A percentile compares a stretch with the other conserved stretches of the same genome.
Evolutionary conservation across 2,797 vertebrate genomes (phyloP).

Genomic region (Pseudopleuronectes americanus): DNA sequence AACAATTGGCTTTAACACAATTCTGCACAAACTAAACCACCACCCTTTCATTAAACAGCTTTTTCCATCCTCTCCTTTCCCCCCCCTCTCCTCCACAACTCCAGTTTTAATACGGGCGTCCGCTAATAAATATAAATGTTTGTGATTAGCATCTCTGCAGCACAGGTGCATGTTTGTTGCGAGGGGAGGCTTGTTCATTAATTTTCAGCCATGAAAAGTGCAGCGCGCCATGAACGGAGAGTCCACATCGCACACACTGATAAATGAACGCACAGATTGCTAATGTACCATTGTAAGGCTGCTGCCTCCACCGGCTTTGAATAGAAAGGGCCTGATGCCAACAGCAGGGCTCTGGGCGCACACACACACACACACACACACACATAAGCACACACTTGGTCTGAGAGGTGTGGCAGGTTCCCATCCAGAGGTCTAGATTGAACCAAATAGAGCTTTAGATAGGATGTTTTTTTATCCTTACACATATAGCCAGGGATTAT

Average conservation of each 20-base stretch:
- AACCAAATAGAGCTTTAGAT: slow-evolving; percentile 73
- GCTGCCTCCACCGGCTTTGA: slow-evolving; percentile 85
- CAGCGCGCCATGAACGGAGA: slow-evolving; percentile 98
- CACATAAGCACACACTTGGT: slow-evolving; percentile 65
- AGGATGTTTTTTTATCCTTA: slow-evolving; percentile 60
- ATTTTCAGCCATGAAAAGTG: slow-evolving; percentile 99
- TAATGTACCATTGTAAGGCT: slow-evolving; percentile 96
- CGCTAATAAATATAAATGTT: slow-evolving; percentile 99
- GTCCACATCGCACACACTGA: slow-evolving; percentile 97
- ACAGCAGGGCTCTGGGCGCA: slow-evolving; percentile 70
- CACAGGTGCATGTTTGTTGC: slow-evolving; percentile 99
- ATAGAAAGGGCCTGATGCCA: slow-evolving; percentile 85
- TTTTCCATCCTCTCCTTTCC: slow-evolving; percentile 10
- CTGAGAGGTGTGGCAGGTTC: slow-evolving; percentile 84
- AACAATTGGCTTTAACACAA: slow-evolving; percentile 59
- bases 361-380: slow-evolving; percentile 40
- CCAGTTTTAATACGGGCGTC: slow-evolving; percentile 92
- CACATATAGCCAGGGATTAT: slow-evolving; percentile 67
- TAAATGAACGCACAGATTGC: slow-evolving; percentile 99
- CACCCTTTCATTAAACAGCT: slow-evolving; percentile 51
- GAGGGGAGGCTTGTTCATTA: slow-evolving; percentile 99
- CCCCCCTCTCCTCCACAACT: slow-evolving; percentile 77
- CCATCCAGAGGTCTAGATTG: slow-evolving; percentile 80
- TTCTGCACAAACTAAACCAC: slow-evolving; percentile 29
- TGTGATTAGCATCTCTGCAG: slow-evolving; percentile 99